Evolutionary conservation across 2,113 vertebrate genomes (phyloP).

Genomic region (Diadophis punctatus): DNA sequence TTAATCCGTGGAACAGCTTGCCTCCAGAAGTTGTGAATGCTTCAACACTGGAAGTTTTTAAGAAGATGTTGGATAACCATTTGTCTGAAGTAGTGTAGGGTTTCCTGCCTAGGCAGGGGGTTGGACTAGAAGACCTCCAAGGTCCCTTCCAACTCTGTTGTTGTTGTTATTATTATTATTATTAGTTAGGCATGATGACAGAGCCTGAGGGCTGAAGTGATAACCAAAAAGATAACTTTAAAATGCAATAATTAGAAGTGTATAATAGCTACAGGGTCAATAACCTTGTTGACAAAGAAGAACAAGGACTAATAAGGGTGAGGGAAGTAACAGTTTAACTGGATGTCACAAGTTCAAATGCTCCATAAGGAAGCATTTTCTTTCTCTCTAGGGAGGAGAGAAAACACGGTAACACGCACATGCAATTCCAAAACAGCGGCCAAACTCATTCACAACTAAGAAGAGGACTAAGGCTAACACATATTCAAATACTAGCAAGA

Average conservation of each 20-base stretch:
- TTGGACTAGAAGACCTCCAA: no score
- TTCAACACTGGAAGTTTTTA: no score
- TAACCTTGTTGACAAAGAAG: neutral
- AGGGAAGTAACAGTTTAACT: neutral
- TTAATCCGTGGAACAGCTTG: no score
- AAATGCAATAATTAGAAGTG: neutral
- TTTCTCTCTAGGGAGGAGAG: neutral
- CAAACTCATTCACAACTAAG: neutral
- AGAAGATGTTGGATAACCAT: no score
- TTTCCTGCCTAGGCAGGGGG: no score
- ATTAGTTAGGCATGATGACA: neutral
- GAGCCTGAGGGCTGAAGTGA: neutral
- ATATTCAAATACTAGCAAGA: neutral
- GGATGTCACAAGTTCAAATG: neutral
- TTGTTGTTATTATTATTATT: no score
- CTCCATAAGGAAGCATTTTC: neutral
- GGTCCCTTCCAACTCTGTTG: no score
- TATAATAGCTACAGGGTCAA: neutral
- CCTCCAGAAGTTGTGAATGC: no score
- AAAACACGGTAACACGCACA: neutral
- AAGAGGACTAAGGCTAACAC: neutral
- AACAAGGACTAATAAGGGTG: neutral
- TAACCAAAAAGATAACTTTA: neutral
- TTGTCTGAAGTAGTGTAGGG: no score
- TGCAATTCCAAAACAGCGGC: neutral